Conservation (phyloP, 2,113 vertebrate species). For the Megaceryle torquata region DNA sequence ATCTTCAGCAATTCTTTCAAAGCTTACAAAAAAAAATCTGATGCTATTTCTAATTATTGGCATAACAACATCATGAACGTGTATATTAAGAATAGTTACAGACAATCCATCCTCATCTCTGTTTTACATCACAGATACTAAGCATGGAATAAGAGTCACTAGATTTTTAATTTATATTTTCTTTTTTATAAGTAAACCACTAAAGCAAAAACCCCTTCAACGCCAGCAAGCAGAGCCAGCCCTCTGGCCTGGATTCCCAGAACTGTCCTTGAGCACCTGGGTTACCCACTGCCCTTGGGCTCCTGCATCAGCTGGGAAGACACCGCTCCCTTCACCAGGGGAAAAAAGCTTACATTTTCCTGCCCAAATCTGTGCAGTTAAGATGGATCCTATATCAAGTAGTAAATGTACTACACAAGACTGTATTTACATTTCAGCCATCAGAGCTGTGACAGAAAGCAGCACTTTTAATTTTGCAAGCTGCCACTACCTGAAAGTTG, state of each 20-base stretch:
- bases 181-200: not conserved
- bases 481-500: not conserved
- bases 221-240: fast-evolving
- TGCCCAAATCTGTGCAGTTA: not conserved
- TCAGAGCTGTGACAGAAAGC: not conserved
- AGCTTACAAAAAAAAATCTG: not conserved
- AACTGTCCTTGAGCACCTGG: not conserved
- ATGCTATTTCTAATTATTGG: not conserved
- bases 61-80: not conserved
- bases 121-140: not conserved
- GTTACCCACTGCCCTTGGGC: no score
- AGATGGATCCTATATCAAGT: not conserved
- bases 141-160: fast-evolving
- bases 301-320: no score
- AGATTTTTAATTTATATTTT: not conserved
- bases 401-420: not conserved
- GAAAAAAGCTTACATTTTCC: not conserved
- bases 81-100: not conserved
- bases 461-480: not conserved
- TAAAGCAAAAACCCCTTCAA: not conserved
- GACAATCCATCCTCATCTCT: not conserved
- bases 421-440: not conserved
- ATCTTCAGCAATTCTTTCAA: not conserved
- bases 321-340: not conserved
- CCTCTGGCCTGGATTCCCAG: fast-evolving